Evolutionary conservation across 2,888 invertebrate genomes (phyloP).

Genomic region (Cepaea hortensis): DNA sequence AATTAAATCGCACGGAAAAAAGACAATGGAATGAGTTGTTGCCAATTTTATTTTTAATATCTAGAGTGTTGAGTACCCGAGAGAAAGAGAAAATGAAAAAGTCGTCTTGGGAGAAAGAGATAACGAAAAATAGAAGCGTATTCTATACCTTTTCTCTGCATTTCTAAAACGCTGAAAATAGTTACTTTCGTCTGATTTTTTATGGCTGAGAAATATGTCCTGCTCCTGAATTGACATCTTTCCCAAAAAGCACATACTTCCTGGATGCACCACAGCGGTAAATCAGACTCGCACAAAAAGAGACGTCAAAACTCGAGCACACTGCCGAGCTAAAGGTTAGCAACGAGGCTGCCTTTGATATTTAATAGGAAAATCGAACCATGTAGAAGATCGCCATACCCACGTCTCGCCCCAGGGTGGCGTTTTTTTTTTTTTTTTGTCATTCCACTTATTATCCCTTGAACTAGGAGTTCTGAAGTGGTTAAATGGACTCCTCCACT

Average conservation of each 20-base stretch:
- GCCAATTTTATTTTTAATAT: too few species aligned
- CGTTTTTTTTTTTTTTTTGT: background rate
- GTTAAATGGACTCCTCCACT: conserved; percentile 29
- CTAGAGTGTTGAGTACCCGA: too few species aligned
- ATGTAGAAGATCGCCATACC: conserved; percentile 8
- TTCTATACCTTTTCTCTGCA: background rate
- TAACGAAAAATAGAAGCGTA: background rate
- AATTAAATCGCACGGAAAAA: too few species aligned
- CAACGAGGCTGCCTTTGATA: background rate
- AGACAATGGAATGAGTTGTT: too few species aligned
- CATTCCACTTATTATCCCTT: conserved; percentile 13
- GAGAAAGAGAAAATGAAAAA: too few species aligned
- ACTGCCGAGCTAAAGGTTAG: conserved; percentile 1
- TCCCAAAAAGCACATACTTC: background rate
- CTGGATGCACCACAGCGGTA: background rate
- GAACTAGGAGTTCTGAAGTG: conserved; percentile 16
- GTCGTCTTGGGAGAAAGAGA: background rate
- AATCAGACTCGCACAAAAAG: background rate
- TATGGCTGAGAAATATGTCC: background rate
- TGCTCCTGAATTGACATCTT: background rate
- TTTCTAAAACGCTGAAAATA: too few species aligned
- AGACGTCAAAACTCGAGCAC: background rate
- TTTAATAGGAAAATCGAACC: conserved; percentile 30
- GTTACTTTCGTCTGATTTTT: background rate
- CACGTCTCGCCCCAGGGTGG: background rate